Conservation (phyloP, 2,888 invertebrate species). For the Cryptops parisi region DNA sequence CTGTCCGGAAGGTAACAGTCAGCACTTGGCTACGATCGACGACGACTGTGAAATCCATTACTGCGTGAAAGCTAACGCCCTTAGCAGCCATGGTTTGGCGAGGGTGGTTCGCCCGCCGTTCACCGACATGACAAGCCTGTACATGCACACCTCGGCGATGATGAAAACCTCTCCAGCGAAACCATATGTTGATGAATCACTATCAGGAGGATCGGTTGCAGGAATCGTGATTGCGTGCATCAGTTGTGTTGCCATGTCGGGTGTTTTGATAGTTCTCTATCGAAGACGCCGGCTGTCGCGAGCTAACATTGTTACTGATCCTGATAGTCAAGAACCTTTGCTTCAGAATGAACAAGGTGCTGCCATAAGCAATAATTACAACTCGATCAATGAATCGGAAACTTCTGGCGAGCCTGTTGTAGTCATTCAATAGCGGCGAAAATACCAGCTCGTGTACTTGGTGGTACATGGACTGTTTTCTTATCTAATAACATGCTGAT, state of each 20-base stretch:
- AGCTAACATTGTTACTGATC: background rate
- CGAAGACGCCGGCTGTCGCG: background rate
- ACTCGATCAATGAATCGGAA: too few relatives aligned
- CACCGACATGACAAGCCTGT: background rate
- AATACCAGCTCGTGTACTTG: too few relatives aligned
- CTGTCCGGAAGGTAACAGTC: constrained; percentile 7
- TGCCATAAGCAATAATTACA: too few relatives aligned
- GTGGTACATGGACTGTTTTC: too few relatives aligned
- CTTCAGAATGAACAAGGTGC: too few relatives aligned
- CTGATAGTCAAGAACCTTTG: too few relatives aligned
- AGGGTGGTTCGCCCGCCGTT: constrained; percentile 5
- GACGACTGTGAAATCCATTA: constrained; percentile 1
- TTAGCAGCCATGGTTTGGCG: too few relatives aligned
- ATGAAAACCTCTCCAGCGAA: background rate
- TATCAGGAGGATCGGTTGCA: background rate
- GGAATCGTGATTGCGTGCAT: background rate
- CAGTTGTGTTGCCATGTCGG: background rate
- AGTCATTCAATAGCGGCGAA: too few relatives aligned
- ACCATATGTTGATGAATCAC: background rate
- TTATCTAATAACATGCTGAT: too few relatives aligned
- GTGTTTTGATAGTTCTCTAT: background rate
- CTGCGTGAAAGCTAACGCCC: background rate
- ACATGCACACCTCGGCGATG: background rate
- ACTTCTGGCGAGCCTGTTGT: too few relatives aligned
- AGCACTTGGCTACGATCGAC: constrained; percentile 3